Base-by-base conservation (phyloP, 2,888 invertebrate species). In the Caenorhabditis afra region DNA sequence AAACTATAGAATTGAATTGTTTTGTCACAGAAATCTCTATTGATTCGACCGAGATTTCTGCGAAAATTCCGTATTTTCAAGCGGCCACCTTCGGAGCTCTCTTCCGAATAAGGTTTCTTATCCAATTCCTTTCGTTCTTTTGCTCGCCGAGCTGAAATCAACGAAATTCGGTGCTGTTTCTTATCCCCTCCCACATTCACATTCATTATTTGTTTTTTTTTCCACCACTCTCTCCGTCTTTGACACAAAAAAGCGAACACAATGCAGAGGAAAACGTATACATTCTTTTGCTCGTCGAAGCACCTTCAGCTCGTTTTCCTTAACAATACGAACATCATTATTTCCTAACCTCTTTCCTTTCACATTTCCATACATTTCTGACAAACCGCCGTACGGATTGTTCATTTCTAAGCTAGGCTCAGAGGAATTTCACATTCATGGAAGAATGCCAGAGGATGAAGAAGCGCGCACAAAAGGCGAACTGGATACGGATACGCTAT, bases 291-390 rank as follows among this genome's bases (percentile, higher is more conserved):
- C 47, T 57, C 35, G 37, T 11, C 16, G 29, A 29, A 29, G 29
- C 47, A 12, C 45, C 52, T 45, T 50, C 39, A 35, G 16, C 65
- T 53, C 70, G 61, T 61, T 68, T 58, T 52, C 44, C 68, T 59
- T 70, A 70, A 70, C 61, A 52, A 70, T 61, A 61, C 70, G 70
- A 70, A 70, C 70, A 70, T 70, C 61, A 70, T 70, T 70, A 68
- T 59, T 50, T 35, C 39, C 44, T 29, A 20, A 14, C 35, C 35
- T 22, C n/a, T 37, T 29, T 18, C 45, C 35, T 39, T 53, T 55
- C 41, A 47, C 62, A 47, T 70, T 70, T 53, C 53, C 55, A 70
- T 70, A 61, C 61, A 70, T 70, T 70, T 70, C 44, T 62, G 47
- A 70, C 37, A 53, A n/a, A 37, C 50, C 44, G 41, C 22, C 16